Evolutionary conservation across 2,797 vertebrate genomes (phyloP), one percentile per base, ranked within the genome.

Genomic region (Mormyrus proboscirostris): DNA sequence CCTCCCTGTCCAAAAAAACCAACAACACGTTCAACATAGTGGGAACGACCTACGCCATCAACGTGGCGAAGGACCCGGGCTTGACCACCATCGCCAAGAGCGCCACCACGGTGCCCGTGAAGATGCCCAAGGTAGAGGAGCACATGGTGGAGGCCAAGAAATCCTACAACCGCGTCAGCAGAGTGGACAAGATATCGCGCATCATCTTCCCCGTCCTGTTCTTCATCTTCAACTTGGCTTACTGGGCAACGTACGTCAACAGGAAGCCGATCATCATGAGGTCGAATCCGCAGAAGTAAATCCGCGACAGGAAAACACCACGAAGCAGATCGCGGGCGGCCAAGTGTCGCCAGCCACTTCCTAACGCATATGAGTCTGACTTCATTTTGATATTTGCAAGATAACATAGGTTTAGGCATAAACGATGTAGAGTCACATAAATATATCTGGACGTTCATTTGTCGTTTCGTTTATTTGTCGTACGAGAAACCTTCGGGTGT

Each of bases 141-240:
- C 95, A 96, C 25, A 96, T 96, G 90, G 97, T 95, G 29, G 98
- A 99, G 90, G 97, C 95, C 91, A 99, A 97, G 95, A 98, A 98
- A 93, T 98, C 98, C 44, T 99, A 99, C 96, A 99, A 99, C 95
- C 99, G 98, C 0, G 99, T 99, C 95, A 99, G 99, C 96, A 99
- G 98, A 96, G 98, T 99, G 94, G 99, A 99, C 96, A 99, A 99
- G 96, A 98, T 99, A 93, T 99, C 99, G 0, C 98, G 99, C 94
- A 99, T 99, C 89, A 96, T 99, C 93, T 99, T 99, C 94, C 99
- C 99, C 0, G 96, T 99, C 89, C 96, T 99, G 88, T 99, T 99
- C 94, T 98, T 98, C 94, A 98, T 99, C 94, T 99, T 99, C 95
- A 99, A 99, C 93, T 92, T 99, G 91, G 99, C 97, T 90, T 99